A percentile compares a stretch with the other conserved stretches of the same genome.
Conservation (phyloP, 1,140 invertebrate species). For the Hermetia illucens region DNA sequence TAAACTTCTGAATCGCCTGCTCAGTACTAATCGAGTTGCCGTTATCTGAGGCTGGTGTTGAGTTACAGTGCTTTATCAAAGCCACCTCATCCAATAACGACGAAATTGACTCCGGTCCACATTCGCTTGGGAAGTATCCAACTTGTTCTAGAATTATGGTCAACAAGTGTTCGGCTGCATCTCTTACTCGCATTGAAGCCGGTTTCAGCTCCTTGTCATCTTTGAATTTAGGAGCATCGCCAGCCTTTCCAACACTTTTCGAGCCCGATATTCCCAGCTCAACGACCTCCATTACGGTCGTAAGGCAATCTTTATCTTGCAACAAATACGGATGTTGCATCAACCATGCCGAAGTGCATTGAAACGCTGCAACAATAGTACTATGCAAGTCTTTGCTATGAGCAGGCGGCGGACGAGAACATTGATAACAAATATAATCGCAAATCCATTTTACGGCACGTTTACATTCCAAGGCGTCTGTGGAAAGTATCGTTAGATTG, state of each 20-base stretch:
- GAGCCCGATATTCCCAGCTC: conserved; percentile 95
- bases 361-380: conserved; percentile 89
- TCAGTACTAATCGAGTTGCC: conserved; percentile 13
- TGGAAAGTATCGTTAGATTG: conserved; percentile 28
- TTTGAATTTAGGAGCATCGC: conserved; percentile 82
- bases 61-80: conserved; percentile 64
- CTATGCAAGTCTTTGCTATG: conserved; percentile 98
- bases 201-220: conserved; percentile 93
- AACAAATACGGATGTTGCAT: conserved; percentile 75
- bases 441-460: conserved; percentile 95
- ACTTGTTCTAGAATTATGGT: conserved; percentile 86
- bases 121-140: conserved; percentile 69
- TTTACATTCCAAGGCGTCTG: conserved; percentile 76
- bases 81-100: conserved; percentile 80
- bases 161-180: conserved; percentile 86
- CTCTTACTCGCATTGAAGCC: conserved; percentile 87
- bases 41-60: conserved; percentile 25
- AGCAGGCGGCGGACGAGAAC: conserved; percentile 82
- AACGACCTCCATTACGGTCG: conserved; percentile 87
- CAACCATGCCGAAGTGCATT: conserved; percentile 84
- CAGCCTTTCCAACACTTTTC: conserved; percentile 74
- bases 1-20: conserved; percentile 42
- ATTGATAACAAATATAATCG: conserved; percentile 94
- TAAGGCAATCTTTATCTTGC: conserved; percentile 82
- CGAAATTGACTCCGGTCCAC: conserved; percentile 69